Evolutionary conservation across 2,113 vertebrate genomes (phyloP), one percentile per base, ranked within the genome.

Genomic region (Lycocorax pyrrhopterus): DNA sequence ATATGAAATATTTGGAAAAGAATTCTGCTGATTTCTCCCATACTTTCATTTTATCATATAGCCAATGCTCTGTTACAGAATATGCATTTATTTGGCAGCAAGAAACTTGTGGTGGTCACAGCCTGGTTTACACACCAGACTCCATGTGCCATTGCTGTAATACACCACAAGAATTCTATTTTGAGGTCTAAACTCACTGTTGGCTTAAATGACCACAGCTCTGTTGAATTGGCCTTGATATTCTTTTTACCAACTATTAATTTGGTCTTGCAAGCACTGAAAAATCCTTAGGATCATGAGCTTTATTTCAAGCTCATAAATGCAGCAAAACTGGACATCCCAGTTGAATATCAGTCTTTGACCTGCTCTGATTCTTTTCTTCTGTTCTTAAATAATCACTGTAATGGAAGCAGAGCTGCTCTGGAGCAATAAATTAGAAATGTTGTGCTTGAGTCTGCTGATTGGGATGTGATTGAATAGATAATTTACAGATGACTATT

Each of bases 271-370:
- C 30, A 74, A 47, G 6, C 41, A 92, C 55, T 84, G 47, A 88
- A 83, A 84, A 84, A 53, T 74, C 74, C 72, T 91, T 30, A 51
- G 41, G 20, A 75, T 62, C 12, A 19, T 39, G 32, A 93, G 37
- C 46, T 93, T 85, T 87, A 62, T 71, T 84, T 94, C 41, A 83
- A 56, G 33, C 49, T 93, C 47, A 81, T 59, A 90, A 91, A 92
- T 46, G 17, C 27, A 67, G 22, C 22, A 75, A 68, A 95, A 66
- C 16, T 60, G 25, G 33, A 64, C 13, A 84, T 86, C 22, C 44
- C 56, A 87, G 14, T 0, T 74, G 33, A 74, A 41, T 37, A 59
- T n/a, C 25, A n/a, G 52, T 80, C 59, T 94, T 80, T 60, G 55
- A 88, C 60, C 41, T 64, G 13, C 44, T 71, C 56, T 68, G 49